Base-by-base conservation (phyloP, 1,140 invertebrate genomes). In the Stegodyphus dumicola region DNA sequence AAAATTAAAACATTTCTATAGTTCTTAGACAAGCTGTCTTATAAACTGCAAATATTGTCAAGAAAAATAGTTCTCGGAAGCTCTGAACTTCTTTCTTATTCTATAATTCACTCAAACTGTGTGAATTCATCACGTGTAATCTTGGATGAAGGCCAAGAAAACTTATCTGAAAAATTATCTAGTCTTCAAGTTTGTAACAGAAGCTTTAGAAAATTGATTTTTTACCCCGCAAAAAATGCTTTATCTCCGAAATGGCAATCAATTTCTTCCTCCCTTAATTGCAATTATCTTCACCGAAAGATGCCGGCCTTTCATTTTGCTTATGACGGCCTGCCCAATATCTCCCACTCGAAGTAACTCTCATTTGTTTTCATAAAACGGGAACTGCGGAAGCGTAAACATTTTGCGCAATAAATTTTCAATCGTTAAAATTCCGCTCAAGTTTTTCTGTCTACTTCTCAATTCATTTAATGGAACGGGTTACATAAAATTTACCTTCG, bases 291-390 rank as follows among this genome's bases (percentile, higher is more conserved):
- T 69, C 13, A 18, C 17, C 13, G 18, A 85, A 53, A 76, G 10
- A 75, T 83, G 70, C 54, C 10, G 60, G 52, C 48, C 60, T 77
- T 76, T 70, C 81, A 85, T 70, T 85, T 85, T 18, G 64, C 33
- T 33, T 33, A 33, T 33, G 33, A 33, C 33, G 33, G 33, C 33
- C 33, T 33, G 33, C 33, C 33, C 33, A 33, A 33, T 33, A 33
- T 33, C 33, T 33, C 33, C 33, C 33, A 33, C 33, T 33, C 33
- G 33, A 33, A 33, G 33, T 33, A 77, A 83, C 17, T 18, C 77
- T 70, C 73, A 85, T 85, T 85, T 85, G 66, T 85, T 69, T 85
- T 77, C 81, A 85, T 85, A 76, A 85, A 70, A 48, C n/a, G n/a
- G 18, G 33, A 85, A 71, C 74, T 85, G 71, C 51, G 74, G 81